Evolutionary conservation across 2,888 invertebrate species (phyloP).

Genomic region (Petrolisthes manimaculis): DNA sequence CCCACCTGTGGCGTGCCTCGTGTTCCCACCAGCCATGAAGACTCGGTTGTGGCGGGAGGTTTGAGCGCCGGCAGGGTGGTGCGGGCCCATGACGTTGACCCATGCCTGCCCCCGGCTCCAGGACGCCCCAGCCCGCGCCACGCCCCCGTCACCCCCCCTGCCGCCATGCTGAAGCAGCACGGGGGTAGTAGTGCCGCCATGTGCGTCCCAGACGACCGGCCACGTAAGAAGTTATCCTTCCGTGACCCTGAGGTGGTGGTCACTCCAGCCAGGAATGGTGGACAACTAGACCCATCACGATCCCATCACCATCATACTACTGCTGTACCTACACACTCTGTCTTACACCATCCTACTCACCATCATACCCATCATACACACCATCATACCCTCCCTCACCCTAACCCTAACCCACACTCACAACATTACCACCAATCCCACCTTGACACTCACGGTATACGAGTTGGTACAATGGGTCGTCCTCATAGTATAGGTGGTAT

Average conservation of each 20-base stretch:
- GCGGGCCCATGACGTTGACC: constrained; percentile 32
- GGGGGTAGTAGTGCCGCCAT: constrained; percentile 50
- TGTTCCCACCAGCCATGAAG: background rate
- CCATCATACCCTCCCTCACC: constrained; percentile 11
- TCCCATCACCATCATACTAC: constrained; percentile 6
- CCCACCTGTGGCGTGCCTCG: background rate
- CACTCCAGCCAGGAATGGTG: constrained; percentile 68
- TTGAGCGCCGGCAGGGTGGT: constrained; percentile 11
- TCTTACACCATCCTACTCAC: constrained; percentile 39
- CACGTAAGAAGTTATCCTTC: constrained; percentile 88
- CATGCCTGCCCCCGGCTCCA: constrained; percentile 36
- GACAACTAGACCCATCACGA: constrained; percentile 23
- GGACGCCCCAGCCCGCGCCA: constrained; percentile 46
- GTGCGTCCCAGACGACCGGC: constrained; percentile 73
- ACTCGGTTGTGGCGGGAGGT: constrained; percentile 19
- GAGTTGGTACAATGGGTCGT: background rate
- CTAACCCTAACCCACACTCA: constrained; percentile 3
- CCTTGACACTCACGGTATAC: too few relatives aligned
- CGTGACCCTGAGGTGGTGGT: constrained; percentile 83
- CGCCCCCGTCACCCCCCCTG: constrained; percentile 32
- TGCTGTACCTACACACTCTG: constrained; percentile 37
- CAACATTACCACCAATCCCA: background rate
- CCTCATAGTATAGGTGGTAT: constrained; percentile 65
- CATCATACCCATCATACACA: constrained; percentile 20
- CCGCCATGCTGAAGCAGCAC: constrained; percentile 59